phyloP scores from a whole-genome alignment of 2,113 vertebrate genomes.

The Eleginops maclovinus region DNA sequence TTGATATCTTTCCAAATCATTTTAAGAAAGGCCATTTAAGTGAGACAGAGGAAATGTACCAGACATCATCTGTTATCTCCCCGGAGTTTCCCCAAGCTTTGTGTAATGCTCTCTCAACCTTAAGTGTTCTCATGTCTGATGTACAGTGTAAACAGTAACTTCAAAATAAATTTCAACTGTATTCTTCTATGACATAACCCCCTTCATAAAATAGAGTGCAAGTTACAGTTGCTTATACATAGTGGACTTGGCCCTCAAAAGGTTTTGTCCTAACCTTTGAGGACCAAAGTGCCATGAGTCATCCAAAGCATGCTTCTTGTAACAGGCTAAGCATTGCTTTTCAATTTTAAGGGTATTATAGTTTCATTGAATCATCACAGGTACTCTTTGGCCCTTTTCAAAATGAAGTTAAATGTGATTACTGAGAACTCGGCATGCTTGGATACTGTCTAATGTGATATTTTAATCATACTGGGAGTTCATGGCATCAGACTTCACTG shows the following conservation, averaged over 20 bases:
- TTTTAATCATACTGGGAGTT: constrained; percentile 52
- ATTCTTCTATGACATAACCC: constrained; percentile 4
- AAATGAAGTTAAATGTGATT: constrained; percentile 26
- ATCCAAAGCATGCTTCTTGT: background rate
- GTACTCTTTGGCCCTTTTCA: background rate
- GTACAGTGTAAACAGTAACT: constrained; percentile 18
- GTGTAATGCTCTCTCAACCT: background rate
- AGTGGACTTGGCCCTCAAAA: background rate
- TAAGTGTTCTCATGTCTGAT: constrained; percentile 15
- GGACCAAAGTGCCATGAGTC: constrained; percentile 11
- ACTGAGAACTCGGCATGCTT: constrained; percentile 34
- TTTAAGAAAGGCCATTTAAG: constrained; percentile 13
- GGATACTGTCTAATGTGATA: background rate
- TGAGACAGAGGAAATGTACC: constrained; percentile 13
- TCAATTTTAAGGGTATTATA: background rate
- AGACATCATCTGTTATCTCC: constrained; percentile 30
- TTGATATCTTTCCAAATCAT: background rate
- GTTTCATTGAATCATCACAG: constrained; percentile 5
- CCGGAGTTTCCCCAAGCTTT: constrained; percentile 3
- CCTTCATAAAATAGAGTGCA: constrained; percentile 13
- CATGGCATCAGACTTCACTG: constrained; percentile 87
- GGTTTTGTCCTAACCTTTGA: constrained; percentile 20
- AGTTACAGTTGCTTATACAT: constrained; percentile 30
- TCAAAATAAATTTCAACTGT: background rate
- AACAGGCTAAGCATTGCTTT: background rate